Evolutionary conservation across 2,888 invertebrate species (phyloP).

Genomic region (Macaria liturata): DNA sequence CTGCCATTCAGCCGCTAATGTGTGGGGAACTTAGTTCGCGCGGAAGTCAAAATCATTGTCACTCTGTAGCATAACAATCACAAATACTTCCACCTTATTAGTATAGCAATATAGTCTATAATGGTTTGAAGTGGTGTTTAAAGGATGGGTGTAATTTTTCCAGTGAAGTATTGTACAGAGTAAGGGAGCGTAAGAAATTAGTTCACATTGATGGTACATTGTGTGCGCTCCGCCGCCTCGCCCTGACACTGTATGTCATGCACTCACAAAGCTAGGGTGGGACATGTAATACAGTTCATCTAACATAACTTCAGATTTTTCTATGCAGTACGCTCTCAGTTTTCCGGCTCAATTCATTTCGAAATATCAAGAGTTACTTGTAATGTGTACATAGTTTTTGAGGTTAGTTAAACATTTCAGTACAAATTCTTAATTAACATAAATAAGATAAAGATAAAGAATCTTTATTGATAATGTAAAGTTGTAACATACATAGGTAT

Average conservation of each 20-base stretch:
- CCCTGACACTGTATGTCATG: constrained; percentile 40
- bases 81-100: constrained; percentile 25
- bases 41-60: constrained; percentile 60
- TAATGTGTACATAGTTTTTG: too few relatives aligned
- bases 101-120: constrained; percentile 3
- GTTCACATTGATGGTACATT: constrained; percentile 70
- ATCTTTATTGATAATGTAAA: too few relatives aligned
- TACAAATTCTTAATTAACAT: too few relatives aligned
- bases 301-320: too few relatives aligned
- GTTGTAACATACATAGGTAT: too few relatives aligned
- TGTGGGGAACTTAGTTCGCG: constrained; percentile 71
- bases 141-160: constrained; percentile 39
- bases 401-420: too few relatives aligned
- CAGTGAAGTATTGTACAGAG: constrained; percentile 53
- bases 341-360: too few relatives aligned
- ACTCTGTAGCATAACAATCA: constrained; percentile 34
- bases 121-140: constrained; percentile 5
- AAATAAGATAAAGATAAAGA: too few relatives aligned
- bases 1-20: constrained; percentile 59
- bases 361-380: too few relatives aligned
- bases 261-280: not conserved
- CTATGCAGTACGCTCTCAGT: too few relatives aligned
- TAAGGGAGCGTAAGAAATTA: constrained; percentile 79
- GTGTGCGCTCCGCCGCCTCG: constrained; percentile 49
- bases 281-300: not conserved